Evolutionary conservation across 2,797 vertebrate species (phyloP).

Genomic region (Neosilurus hyrtlii): DNA sequence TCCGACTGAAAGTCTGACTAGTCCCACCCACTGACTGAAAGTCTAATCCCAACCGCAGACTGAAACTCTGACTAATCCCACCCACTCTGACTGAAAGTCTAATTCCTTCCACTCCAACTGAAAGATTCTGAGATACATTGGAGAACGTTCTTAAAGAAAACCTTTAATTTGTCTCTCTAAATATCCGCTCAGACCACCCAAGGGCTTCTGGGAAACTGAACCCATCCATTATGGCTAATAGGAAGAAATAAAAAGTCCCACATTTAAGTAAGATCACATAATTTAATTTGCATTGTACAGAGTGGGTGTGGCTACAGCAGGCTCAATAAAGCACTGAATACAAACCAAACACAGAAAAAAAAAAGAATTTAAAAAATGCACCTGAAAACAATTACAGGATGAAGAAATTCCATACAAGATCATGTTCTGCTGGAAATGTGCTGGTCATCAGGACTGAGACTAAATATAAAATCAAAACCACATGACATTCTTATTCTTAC

Average conservation of each 20-base stretch:
- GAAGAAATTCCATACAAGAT: background rate
- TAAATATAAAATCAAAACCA: background rate
- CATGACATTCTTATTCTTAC: background rate
- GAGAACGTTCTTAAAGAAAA: background rate
- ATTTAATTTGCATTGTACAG: conserved; percentile 53
- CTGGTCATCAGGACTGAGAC: background rate
- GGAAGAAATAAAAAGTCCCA: background rate
- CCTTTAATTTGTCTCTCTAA: background rate
- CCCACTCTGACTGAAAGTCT: background rate
- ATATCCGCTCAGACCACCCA: conserved; percentile 18
- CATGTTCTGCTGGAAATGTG: background rate
- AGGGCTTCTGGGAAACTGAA: background rate
- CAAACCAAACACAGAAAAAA: background rate
- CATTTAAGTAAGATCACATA: conserved; percentile 45
- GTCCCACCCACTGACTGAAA: background rate
- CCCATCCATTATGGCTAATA: conserved; percentile 26
- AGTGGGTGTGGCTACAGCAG: conserved; percentile 46
- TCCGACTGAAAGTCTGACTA: too few relatives aligned
- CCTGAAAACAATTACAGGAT: conserved; percentile 4
- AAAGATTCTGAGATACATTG: background rate
- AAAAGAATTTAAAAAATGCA: conserved; percentile 13
- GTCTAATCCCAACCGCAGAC: background rate
- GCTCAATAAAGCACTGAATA: conserved; percentile 39
- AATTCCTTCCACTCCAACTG: background rate
- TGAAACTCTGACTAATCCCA: background rate